Percentiles rank a stretch among this genome's conserved stretches.
These are phyloP conservation scores for Volucella bombylans DNA, from an alignment of 2,888 invertebrate genomes.

Conservation along the genomic window DNA sequence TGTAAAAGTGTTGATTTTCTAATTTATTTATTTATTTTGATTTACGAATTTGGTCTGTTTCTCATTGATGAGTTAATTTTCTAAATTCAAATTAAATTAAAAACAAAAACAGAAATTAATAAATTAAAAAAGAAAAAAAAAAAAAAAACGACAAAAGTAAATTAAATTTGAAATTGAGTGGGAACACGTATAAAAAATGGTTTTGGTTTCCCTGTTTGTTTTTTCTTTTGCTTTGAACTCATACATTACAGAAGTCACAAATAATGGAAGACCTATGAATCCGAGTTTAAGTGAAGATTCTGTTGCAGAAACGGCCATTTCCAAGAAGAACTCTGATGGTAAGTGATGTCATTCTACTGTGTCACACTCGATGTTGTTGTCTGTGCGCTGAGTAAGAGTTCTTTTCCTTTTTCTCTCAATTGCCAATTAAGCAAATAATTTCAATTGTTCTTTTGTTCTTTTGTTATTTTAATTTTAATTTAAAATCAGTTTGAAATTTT, in stretches of 20 bases:
- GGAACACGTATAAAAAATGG: constrained; percentile 48
- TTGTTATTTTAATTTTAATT: not conserved
- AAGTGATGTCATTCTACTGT: constrained; percentile 83
- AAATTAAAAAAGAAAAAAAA: constrained; percentile 29
- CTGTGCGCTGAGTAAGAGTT: constrained; percentile 73
- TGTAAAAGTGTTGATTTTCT: constrained; percentile 53
- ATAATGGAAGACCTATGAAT: constrained; percentile 85
- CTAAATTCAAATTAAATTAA: constrained; percentile 44
- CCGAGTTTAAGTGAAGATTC: constrained; percentile 92
- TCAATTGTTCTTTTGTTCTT: not conserved
- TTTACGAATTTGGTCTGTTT: constrained; percentile 23
- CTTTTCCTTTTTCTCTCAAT: constrained; percentile 17
- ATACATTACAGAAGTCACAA: constrained; percentile 83
- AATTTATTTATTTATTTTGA: constrained; percentile 11
- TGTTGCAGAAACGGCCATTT: constrained; percentile 90
- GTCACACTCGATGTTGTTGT: constrained; percentile 75
- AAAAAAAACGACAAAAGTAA: constrained; percentile 32
- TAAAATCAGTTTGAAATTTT: constrained; percentile 4
- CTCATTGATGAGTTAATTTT: constrained; percentile 45
- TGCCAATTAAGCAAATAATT: constrained; percentile 5
- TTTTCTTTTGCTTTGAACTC: constrained; percentile 75
- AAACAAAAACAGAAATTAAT: not conserved
- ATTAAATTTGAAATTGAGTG: constrained; percentile 15
- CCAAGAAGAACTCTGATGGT: constrained; percentile 93
- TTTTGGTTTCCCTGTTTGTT: constrained; percentile 49